Base-by-base conservation (phyloP, 2,797 vertebrate genomes). In the Alfaro cultratus region DNA sequence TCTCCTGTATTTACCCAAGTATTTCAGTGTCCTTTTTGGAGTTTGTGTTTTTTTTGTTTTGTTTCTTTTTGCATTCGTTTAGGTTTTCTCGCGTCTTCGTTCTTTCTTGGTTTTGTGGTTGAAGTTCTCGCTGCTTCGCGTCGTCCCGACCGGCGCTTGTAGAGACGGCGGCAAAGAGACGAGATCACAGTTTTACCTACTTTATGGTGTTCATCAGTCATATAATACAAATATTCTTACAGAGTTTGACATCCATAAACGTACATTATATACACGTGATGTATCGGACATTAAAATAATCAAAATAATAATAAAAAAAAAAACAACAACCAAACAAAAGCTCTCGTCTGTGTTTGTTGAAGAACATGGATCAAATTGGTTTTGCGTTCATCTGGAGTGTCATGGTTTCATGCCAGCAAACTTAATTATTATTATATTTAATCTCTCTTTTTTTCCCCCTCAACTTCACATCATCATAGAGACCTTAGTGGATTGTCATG, bases 1-100 rank as follows among this genome's bases (percentile, higher is more conserved):
- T 87, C 81, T 76, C 96, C 93, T 94, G 93, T 95, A 95, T 95
- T 96, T 96, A 96, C 95, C 88, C 82, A 80, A 86, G 94, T 97
- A 94, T 92, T 89, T 90, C 74, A 62, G 78, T 90, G 83, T 41
- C 36, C 5, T 60, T 60, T 60, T 55, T 55, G 49, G 49, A 43
- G 23, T 3, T 10, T 62, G 16, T 64, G 3, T 41, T 43, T 39
- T 89, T 81, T 15, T 60, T 51, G 23, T 0, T n/a, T 51, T 9
- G 1, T 51, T 51, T 49, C 1, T 53, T 90, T 91, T 85, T 95
- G 95, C 96, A 94, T 96, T 96, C 89, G 93, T 96, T 96, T 95
- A 95, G 53, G 77, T 39, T 84, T 76, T 76, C 81, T 74, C 51
- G 55, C 29, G 46, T 78, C 36, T 73, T 79, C 47, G 74, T 64